Evolutionary conservation across 2,797 vertebrate species (phyloP), one percentile per base, ranked within the genome.

Genomic region (Peromyscus melanophrys): DNA sequence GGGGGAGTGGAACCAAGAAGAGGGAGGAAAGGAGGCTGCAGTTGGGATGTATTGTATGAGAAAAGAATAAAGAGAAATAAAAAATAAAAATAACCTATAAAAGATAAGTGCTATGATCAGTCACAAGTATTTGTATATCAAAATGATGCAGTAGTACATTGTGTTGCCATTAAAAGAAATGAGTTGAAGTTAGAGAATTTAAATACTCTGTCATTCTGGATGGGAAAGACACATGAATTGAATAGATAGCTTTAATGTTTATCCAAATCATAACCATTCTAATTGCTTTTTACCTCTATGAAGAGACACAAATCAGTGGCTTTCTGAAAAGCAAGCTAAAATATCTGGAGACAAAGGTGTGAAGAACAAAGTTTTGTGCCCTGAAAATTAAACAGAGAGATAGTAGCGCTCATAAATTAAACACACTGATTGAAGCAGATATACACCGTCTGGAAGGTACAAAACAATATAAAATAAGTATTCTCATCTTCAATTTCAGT

Each of bases 391-490:
- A 87, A 55, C 49, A 65, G 69, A 96, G 84, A 97, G 97, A 84
- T 13, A 90, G 84, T 4, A 96, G 40, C 4, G 80, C 80, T 40
- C 94, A 93, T 95, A 92, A 96, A 97, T 96, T 96, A 96, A 94
- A 40, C 34, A 90, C 19, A 40, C 10, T 6, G 2, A 95, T 14
- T 95, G 91, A 94, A 67, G 37, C 59, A 94, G 49, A 94, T 94
- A 40, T 25, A 82, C 46, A 94, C 92, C 25, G 12, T 13, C 95
- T 76, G 57, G 87, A 88, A 89, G 94, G 81, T 25, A 61, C 67
- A 46, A 92, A 90, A n/a, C 37, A 96, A 94, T 77, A 43, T 88
- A 71, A 34, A 46, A 43, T 67, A 81, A 69, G 29, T 1, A 25
- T 85, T 95, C 9, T 37, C 5, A 85, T 85, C 67, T 92, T 88